phyloP scores from a whole-genome alignment of 1,140 invertebrate genomes.

The Kradibia gibbosae region DNA sequence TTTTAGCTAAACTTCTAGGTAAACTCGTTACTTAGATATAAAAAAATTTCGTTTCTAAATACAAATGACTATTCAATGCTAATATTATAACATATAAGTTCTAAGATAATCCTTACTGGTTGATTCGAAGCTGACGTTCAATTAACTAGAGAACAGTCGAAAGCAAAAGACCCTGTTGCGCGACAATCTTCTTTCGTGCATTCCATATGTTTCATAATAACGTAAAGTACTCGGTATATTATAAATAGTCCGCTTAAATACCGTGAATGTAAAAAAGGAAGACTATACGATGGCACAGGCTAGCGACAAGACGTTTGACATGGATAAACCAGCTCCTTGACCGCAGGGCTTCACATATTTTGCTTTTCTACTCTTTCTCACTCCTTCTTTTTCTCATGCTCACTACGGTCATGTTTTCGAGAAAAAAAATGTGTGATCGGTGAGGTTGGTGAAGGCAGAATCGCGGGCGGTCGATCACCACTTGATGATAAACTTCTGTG shows the following conservation, averaged over 20 bases:
- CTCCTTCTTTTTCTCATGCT: background rate
- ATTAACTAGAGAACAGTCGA: background rate
- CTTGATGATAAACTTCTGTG: background rate
- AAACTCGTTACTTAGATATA: background rate
- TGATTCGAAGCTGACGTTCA: background rate
- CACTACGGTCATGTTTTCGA: background rate
- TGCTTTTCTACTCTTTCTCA: background rate
- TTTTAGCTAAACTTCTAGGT: background rate
- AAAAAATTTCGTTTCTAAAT: background rate
- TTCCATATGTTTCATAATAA: conserved; percentile 6
- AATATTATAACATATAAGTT: background rate
- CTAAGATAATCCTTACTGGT: background rate
- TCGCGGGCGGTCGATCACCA: background rate
- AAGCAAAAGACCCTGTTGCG: background rate
- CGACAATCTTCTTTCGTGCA: conserved; percentile 13
- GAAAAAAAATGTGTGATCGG: no score
- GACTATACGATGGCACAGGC: background rate
- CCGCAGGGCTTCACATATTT: background rate
- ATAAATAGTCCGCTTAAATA: conserved; percentile 14
- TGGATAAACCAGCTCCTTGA: conserved; percentile 13
- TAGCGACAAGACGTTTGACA: conserved; percentile 9
- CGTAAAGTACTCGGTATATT: conserved; percentile 10
- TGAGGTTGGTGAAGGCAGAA: background rate
- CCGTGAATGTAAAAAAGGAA: background rate
- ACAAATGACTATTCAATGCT: background rate